Evolutionary conservation across 2,797 vertebrate species (phyloP).

Genomic region (Sus cebifrons): DNA sequence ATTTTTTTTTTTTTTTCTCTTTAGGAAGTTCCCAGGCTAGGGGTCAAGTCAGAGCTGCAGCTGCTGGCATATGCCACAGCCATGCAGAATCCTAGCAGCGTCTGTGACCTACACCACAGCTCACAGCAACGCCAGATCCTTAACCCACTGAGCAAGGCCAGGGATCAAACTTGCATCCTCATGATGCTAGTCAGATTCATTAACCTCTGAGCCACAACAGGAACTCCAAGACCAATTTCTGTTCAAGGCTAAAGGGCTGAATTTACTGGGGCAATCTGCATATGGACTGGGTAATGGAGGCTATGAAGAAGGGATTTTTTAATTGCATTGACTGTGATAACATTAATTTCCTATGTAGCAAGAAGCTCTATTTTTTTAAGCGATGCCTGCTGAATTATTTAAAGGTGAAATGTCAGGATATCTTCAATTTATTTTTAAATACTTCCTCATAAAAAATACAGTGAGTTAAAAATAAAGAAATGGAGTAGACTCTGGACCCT

Average conservation of each 20-base stretch:
- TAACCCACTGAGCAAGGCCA: no score
- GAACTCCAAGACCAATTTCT: neutral
- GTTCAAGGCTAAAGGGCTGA: neutral
- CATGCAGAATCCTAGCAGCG: no score
- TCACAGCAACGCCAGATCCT: no score
- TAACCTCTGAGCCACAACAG: no score
- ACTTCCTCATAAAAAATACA: slow-evolving; percentile 63
- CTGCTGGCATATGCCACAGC: no score
- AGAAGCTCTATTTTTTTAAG: slow-evolving; percentile 5
- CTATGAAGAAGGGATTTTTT: neutral
- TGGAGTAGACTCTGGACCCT: neutral
- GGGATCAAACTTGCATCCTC: no score
- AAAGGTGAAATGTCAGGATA: slow-evolving; percentile 65
- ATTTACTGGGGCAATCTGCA: no score
- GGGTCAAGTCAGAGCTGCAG: no score
- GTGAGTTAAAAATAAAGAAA: slow-evolving; percentile 72
- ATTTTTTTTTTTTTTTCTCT: no score
- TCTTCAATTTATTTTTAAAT: slow-evolving; percentile 70
- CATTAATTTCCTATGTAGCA: slow-evolving; percentile 32
- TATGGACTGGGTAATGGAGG: neutral
- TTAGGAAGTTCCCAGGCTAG: no score
- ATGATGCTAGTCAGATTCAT: no score
- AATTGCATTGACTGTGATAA: neutral
- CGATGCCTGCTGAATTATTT: slow-evolving; percentile 70
- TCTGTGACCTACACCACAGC: no score